Evolutionary conservation across 2,113 vertebrate species (phyloP).

Genomic region (Eublepharis macularius): DNA sequence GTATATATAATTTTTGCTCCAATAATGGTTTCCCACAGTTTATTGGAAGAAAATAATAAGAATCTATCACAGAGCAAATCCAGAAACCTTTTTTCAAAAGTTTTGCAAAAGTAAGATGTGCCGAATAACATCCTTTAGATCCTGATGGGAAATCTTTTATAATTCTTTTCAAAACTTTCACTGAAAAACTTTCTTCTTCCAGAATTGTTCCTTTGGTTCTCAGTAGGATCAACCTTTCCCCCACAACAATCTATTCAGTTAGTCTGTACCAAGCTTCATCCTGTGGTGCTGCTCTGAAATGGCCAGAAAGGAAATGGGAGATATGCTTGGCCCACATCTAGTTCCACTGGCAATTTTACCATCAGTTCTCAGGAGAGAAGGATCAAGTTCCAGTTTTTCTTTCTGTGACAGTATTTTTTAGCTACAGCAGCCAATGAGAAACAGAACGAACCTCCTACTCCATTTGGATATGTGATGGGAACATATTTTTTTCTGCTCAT

Average conservation of each 20-base stretch:
- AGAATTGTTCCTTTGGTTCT: conserved; percentile 1
- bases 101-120: neutral
- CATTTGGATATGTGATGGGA: neutral
- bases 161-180: neutral
- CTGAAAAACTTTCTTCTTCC: neutral
- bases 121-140: neutral
- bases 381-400: fast-evolving
- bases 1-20: neutral
- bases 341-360: neutral
- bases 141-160: neutral
- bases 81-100: neutral
- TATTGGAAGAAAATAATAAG: neutral
- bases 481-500: neutral
- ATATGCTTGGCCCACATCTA: neutral
- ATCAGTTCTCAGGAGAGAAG: fast-evolving
- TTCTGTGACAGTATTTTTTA: neutral
- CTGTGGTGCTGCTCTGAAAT: neutral
- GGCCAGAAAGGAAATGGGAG: fast-evolving
- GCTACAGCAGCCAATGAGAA: fast-evolving
- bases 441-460: fast-evolving
- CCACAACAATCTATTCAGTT: conserved; percentile 1
- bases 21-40: neutral
- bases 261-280: neutral
- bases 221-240: neutral
- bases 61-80: neutral